Evolutionary conservation across 2,797 vertebrate genomes (phyloP).

Genomic region (Chromobotia macracanthus): DNA sequence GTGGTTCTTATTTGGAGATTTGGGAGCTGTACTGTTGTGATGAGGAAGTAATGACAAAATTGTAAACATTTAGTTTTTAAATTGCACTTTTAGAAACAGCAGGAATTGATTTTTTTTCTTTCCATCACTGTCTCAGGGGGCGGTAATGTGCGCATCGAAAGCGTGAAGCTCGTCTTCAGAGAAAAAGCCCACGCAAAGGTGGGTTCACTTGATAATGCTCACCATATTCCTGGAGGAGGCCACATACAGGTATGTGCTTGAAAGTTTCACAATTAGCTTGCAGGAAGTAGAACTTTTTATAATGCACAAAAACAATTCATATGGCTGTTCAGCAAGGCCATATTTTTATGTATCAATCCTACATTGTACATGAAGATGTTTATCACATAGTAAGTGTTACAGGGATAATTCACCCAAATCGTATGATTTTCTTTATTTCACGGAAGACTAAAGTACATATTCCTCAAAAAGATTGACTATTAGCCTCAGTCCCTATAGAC

Average conservation of each 20-base stretch:
- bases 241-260: constrained; percentile 81
- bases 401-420: neutral
- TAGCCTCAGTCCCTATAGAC: too few relatives aligned
- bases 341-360: neutral
- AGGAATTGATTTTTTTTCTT: neutral
- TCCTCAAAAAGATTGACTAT: neutral
- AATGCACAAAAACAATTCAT: neutral
- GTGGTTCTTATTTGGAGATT: neutral
- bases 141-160: constrained; percentile 94
- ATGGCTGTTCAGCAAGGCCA: neutral
- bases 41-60: neutral
- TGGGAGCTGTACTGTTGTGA: neutral
- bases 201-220: constrained; percentile 93
- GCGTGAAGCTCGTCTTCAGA: constrained; percentile 97
- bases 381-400: neutral
- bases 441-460: neutral
- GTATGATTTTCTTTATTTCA: neutral
- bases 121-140: constrained; percentile 90
- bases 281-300: neutral
- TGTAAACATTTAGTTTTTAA: neutral
- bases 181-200: constrained; percentile 99
- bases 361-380: neutral
- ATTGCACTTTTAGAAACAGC: neutral
- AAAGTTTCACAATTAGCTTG: neutral
- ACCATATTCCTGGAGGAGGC: constrained; percentile 90